Evolutionary conservation across 2,797 vertebrate genomes (phyloP), one percentile per base, ranked within the genome.

Genomic region (Petrocephalus schoutedeni): DNA sequence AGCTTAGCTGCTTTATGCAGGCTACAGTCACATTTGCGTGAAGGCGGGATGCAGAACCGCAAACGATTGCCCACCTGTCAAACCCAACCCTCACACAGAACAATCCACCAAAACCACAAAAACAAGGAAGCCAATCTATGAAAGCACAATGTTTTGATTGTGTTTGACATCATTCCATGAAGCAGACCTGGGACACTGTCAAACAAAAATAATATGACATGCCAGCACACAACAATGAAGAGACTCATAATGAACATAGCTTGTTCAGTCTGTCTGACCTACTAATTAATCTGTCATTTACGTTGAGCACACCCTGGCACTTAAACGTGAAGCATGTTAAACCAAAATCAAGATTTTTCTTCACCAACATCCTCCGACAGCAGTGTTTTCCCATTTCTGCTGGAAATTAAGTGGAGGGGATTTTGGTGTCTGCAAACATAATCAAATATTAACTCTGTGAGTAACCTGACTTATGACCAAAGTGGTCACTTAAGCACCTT

Each of bases 81-180:
- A 56, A 84, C 82, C 21, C 12, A 28, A 53, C 51, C 82, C 51
- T 23, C 82, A 84, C 51, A 53, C 49, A 54, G 28, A 83, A 51
- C n/a, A 83, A 54, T 51, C 10, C n/a, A n/a, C 0, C 4, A 14
- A 84, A 53, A 84, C 21, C 51, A 56, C 28, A 51, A 84, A n/a
- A 84, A 28, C 82, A 56, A 49, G 82, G 12, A 84, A 84, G 16
- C 7, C 82, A 84, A 12, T 84, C n/a, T 80, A 80, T 41, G 74
- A n/a, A 87, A 12, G 19, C 80, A 3, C 45, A 83, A 2, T 45
- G 21, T 83, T 59, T 32, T 58, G 6, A 61, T 83, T 83, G 74
- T 16, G 51, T 23, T 14, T 58, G 87, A 87, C 56, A 87, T 87
- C 14, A 12, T 82, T 87, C 51, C 74, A 87, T 16, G 45, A 59